These are phyloP conservation scores for Pseudochromis fuscus DNA, from an alignment of 2,797 vertebrate genomes.

Conservation along the genomic window DNA sequence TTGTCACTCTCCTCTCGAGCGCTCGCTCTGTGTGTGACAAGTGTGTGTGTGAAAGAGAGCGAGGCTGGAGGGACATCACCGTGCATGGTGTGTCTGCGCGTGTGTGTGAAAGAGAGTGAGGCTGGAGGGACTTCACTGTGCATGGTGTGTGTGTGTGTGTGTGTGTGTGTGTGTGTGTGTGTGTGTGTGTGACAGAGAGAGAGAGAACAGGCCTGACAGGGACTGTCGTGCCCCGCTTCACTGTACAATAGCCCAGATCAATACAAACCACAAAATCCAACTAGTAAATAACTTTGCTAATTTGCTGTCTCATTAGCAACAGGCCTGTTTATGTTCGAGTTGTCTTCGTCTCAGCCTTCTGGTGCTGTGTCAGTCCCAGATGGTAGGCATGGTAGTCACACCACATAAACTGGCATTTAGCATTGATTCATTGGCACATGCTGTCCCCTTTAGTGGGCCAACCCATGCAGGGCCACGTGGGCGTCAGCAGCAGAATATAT, in stretches of 20 bases:
- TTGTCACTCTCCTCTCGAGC: constrained; percentile 53
- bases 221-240: background rate
- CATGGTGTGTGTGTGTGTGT: constrained; percentile 23
- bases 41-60: constrained; percentile 27
- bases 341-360: constrained; percentile 70
- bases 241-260: constrained; percentile 51
- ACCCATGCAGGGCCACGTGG: constrained; percentile 44
- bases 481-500: constrained; percentile 20
- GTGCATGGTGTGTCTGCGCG: no score
- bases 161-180: no score
- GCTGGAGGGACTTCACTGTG: constrained; percentile 2
- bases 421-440: constrained; percentile 71
- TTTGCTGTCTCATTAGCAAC: constrained; percentile 77
- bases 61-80: constrained; percentile 5
- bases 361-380: constrained; percentile 77
- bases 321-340: constrained; percentile 64
- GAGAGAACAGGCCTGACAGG: background rate
- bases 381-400: constrained; percentile 74
- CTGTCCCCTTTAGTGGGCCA: constrained; percentile 60
- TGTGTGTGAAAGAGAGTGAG: constrained; percentile 13
- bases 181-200: background rate
- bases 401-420: constrained; percentile 76
- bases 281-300: constrained; percentile 78
- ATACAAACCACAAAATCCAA: constrained; percentile 50
- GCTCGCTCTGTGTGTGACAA: constrained; percentile 56